phyloP scores from a whole-genome alignment of 2,888 invertebrate genomes.

The Sesamia inferens region DNA sequence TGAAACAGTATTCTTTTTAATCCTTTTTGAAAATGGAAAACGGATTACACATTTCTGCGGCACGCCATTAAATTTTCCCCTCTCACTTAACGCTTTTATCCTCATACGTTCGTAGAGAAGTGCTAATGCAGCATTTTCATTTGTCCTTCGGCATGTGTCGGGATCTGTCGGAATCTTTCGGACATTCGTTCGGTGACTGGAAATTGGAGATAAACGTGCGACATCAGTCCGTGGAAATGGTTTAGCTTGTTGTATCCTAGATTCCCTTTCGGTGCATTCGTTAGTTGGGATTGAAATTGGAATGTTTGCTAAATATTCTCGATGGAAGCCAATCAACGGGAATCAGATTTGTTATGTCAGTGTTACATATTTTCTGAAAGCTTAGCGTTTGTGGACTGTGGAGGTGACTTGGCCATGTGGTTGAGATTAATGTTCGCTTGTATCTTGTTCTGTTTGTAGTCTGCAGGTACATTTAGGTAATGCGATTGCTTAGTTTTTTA shows the following conservation, averaged over 20 bases:
- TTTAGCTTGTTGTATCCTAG: conserved; percentile 56
- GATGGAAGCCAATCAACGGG: conserved; percentile 35
- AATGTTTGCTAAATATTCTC: conserved; percentile 29
- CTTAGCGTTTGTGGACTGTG: not conserved
- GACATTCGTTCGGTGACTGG: conserved; percentile 36
- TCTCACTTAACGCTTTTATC: conserved; percentile 44
- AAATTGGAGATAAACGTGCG: conserved; percentile 55
- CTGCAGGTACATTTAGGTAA: not conserved
- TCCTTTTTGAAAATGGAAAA: conserved; percentile 40
- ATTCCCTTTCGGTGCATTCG: conserved; percentile 62
- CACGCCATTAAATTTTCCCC: conserved; percentile 46
- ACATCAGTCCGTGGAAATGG: conserved; percentile 48
- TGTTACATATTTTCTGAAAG: conserved; percentile 6
- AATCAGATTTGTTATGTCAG: not conserved
- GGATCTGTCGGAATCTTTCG: conserved; percentile 31
- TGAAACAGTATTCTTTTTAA: conserved; percentile 40
- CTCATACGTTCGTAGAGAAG: conserved; percentile 27
- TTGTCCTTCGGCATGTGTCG: conserved; percentile 42
- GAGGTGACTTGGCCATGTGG: no score
- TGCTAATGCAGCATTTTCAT: conserved; percentile 54
- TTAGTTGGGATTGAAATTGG: conserved; percentile 52
- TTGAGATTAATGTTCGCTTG: no score
- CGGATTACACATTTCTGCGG: conserved; percentile 49
- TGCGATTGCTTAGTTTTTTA: no score
- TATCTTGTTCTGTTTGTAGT: not conserved